These are phyloP conservation scores for Ictidomys tridecemlineatus DNA, from an alignment of 2,113 vertebrate species.

Conservation along the genomic window DNA sequence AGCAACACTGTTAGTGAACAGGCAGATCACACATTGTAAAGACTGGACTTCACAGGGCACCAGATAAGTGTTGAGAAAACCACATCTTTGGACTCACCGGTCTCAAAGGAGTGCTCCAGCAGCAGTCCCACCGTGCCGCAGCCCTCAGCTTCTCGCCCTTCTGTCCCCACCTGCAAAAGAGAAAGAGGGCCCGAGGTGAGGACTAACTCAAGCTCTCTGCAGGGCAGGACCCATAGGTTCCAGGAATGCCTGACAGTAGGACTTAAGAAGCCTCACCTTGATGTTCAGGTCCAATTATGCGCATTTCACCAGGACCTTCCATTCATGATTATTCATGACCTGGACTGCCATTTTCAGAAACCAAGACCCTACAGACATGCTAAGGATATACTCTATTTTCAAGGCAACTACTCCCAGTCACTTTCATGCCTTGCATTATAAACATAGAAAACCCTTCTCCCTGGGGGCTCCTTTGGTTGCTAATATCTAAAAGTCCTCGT, in stretches of 20 bases:
- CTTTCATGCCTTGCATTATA: background rate
- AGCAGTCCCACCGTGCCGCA: conserved; percentile 88
- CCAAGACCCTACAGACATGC: background rate
- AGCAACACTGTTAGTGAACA: background rate
- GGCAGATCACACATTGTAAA: background rate
- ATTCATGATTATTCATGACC: conserved; percentile 47
- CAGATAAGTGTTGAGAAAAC: accelerated
- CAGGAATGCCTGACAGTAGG: background rate
- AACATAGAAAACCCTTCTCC: background rate
- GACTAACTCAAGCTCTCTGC: background rate
- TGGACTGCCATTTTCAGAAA: background rate
- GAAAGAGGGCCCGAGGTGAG: background rate
- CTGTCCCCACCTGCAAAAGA: conserved; percentile 85
- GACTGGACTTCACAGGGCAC: background rate
- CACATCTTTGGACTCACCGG: conserved; percentile 87
- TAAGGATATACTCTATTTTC: background rate
- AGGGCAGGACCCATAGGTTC: background rate
- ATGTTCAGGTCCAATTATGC: background rate
- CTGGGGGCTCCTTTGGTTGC: background rate
- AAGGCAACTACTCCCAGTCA: background rate
- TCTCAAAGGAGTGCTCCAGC: conserved; percentile 95
- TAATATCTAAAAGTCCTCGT: background rate
- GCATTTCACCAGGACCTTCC: background rate
- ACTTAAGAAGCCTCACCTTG: background rate
- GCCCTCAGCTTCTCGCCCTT: conserved; percentile 89